Base-by-base conservation (phyloP, 23 tunicate genomes). In the Diplosoma virens region DNA sequence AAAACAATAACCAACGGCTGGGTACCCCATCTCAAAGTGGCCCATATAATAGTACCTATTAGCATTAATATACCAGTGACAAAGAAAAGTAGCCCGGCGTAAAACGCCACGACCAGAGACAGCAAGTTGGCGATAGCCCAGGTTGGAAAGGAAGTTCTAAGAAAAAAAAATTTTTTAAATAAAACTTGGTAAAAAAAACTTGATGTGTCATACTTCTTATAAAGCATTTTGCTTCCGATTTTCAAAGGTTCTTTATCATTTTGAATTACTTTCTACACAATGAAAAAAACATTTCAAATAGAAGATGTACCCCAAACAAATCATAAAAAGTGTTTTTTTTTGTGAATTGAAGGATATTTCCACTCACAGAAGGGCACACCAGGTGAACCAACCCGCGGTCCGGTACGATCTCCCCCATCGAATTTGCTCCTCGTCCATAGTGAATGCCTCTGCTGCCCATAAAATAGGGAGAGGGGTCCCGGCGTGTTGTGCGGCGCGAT, bases 371-470 rank as follows among this genome's bases (percentile, higher is more conserved):
- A 90, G 67, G 33, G 75, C 82, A 54, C 77, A 47, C 25, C 81
- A 60, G 2, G 97, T 61, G 61, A 70, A 90, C 97, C 97, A 90
- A 0, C 97, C 97, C 27, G 97, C 90, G 0, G 86, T 84, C 28
- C 97, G 72, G 56, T 59, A 90, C 14, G 82, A 75, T 66, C 97
- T 73, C 25, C 97, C 97, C 97, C 97, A 90, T 14, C 97, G 70
- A 14, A 90, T 84, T 1, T 79, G 67, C 47, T 90, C 97, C 2
- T 89, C 97, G 34, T 90, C 97, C 37, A 90, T 36, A 9, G 87
- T 70, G 32, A 90, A 90, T 66, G 84, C 84, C 66, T 90, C 97
- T 11, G 86, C 97, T 0, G 84, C 69, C 90, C 90, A 84, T 25
- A 83, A 37, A 17, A 90, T 74, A 1, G 97, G 90, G 2, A 90